A percentile compares a stretch with the other conserved stretches of the same genome.
Conservation (phyloP, 2,797 vertebrate species). For the Numenius phaeopus region DNA sequence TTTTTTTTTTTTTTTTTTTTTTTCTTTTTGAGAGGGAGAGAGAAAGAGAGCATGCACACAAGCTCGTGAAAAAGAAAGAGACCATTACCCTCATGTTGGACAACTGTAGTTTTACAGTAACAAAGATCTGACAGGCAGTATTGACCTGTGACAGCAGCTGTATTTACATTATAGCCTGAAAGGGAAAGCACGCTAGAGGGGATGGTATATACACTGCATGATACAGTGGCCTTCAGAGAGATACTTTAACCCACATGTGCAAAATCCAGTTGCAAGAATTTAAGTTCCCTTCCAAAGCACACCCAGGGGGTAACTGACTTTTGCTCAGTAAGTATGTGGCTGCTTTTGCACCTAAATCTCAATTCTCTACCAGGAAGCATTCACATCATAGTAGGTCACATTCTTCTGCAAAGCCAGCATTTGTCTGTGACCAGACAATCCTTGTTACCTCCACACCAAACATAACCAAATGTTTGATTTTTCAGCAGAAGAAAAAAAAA, state of each 20-base stretch:
- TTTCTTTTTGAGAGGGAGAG: background rate
- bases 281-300: constrained; percentile 24
- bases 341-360: constrained; percentile 1
- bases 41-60: background rate
- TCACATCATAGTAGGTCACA: accelerated
- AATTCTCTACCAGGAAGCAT: background rate
- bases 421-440: background rate
- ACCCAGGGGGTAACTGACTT: constrained; percentile 16
- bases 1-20: background rate
- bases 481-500: background rate
- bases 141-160: constrained; percentile 50
- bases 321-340: background rate
- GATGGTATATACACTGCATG: background rate
- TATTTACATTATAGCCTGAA: constrained; percentile 49
- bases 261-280: constrained; percentile 18
- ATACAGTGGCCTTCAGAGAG: background rate
- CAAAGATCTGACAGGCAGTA: constrained; percentile 2
- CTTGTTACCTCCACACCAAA: background rate
- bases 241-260: constrained; percentile 1
- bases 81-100: background rate
- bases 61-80: background rate
- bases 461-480: constrained; percentile 7
- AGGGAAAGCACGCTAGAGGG: background rate
- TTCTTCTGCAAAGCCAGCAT: background rate
- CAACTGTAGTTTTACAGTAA: constrained; percentile 60